These are phyloP conservation scores for Chloroceryle aenea DNA, from an alignment of 2,113 vertebrate genomes.

Conservation along the genomic window DNA sequence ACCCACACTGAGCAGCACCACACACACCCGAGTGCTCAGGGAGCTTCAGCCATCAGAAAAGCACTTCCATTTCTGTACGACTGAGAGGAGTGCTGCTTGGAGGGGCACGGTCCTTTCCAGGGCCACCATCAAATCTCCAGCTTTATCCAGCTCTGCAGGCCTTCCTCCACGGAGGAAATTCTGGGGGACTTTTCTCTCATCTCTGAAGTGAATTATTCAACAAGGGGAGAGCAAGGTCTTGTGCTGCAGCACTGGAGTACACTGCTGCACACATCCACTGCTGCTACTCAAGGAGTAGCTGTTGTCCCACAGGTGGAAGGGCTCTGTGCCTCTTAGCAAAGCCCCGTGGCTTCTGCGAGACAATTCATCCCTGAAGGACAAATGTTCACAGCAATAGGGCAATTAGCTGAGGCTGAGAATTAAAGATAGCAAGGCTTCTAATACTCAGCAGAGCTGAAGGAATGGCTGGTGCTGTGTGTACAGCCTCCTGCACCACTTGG, in stretches of 20 bases:
- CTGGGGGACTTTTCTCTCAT: not conserved
- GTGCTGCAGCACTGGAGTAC: fast-evolving
- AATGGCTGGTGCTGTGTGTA: fast-evolving
- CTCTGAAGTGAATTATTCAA: not conserved
- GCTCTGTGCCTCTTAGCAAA: not conserved
- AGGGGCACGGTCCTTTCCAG: not conserved
- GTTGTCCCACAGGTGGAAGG: not conserved
- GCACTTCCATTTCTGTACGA: not conserved
- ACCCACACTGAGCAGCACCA: not conserved
- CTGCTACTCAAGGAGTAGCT: not conserved
- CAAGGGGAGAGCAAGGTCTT: not conserved
- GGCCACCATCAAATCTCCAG: not conserved
- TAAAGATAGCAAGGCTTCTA: not conserved
- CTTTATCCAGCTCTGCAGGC: not conserved
- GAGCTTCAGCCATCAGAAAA: not conserved
- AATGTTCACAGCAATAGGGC: not conserved
- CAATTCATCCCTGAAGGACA: not conserved
- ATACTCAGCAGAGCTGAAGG: not conserved
- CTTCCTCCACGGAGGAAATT: not conserved
- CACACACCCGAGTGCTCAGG: not conserved
- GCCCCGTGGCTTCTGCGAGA: not conserved
- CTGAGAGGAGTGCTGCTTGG: not conserved
- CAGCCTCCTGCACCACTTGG: not conserved
- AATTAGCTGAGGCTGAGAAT: not conserved
- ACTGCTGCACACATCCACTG: not conserved